Conservation (phyloP, 1,140 invertebrate species). For the Idris sp. region DNA sequence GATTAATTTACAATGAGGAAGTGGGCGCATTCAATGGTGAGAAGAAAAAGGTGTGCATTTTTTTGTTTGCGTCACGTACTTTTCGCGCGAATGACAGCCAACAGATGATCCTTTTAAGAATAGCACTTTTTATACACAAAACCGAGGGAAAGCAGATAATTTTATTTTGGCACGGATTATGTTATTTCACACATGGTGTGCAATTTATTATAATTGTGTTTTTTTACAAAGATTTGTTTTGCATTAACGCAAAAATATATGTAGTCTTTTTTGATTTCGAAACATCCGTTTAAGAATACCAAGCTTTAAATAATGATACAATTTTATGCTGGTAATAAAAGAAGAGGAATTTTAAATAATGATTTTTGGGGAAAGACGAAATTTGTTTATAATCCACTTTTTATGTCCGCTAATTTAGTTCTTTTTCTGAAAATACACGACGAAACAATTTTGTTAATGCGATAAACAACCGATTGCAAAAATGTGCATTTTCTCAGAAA, state of each 20-base stretch:
- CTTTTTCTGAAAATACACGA: neutral
- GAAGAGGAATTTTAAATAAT: too few relatives aligned
- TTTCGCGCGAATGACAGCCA: slow-evolving; percentile 21
- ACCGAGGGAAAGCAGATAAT: slow-evolving; percentile 48
- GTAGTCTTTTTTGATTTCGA: too few relatives aligned
- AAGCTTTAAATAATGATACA: too few relatives aligned
- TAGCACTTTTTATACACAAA: slow-evolving; percentile 63
- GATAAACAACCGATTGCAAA: slow-evolving; percentile 18
- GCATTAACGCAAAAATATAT: too few relatives aligned
- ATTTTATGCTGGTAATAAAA: too few relatives aligned
- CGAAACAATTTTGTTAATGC: neutral
- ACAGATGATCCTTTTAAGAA: slow-evolving; percentile 60
- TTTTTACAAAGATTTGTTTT: too few relatives aligned
- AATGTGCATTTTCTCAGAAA: slow-evolving; percentile 53
- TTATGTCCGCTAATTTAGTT: too few relatives aligned
- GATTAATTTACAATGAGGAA: slow-evolving; percentile 17
- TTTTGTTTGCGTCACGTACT: slow-evolving; percentile 43
- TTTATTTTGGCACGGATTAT: slow-evolving; percentile 64
- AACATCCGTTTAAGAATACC: too few relatives aligned
- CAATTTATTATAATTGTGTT: slow-evolving; percentile 45
- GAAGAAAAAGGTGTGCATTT: slow-evolving; percentile 11
- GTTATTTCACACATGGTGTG: slow-evolving; percentile 49
- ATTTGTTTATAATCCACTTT: too few relatives aligned
- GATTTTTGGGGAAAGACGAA: too few relatives aligned
- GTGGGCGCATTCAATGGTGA: slow-evolving; percentile 2